Conservation (phyloP, 2,888 invertebrate species). For the Phyllotreta cruciferae region DNA sequence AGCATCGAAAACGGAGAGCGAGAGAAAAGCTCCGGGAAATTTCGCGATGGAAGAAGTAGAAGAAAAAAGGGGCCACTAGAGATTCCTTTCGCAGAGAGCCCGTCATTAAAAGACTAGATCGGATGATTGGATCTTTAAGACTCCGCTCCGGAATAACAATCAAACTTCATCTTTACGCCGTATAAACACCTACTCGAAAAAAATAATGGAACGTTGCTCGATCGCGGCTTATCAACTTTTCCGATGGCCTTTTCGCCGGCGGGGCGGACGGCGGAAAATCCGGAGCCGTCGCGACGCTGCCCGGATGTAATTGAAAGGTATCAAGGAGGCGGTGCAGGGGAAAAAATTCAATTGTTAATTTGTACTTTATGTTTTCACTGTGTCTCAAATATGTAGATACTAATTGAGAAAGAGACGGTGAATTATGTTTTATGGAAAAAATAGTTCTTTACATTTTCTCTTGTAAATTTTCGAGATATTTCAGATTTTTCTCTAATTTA, state of each 20-base stretch:
- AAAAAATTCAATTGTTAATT: too few species aligned
- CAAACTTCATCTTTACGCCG: slow-evolving; percentile 49
- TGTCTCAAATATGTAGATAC: too few species aligned
- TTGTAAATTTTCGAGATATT: too few species aligned
- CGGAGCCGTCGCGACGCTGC: slow-evolving; percentile 13
- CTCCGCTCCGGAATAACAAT: slow-evolving; percentile 52
- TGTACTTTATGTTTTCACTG: too few species aligned
- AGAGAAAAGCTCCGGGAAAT: slow-evolving; percentile 40
- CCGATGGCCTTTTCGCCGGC: slow-evolving; percentile 16
- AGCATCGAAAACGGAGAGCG: slow-evolving; percentile 47
- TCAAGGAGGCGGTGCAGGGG: too few species aligned
- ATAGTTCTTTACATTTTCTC: too few species aligned
- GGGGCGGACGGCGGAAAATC: slow-evolving; percentile 19
- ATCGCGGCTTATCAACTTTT: slow-evolving; percentile 34
- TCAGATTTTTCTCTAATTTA: too few species aligned
- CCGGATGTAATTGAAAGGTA: slow-evolving; percentile 3
- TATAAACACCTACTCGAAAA: slow-evolving; percentile 48
- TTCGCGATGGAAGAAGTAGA: slow-evolving; percentile 20
- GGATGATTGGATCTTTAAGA: slow-evolving; percentile 54
- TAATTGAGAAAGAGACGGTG: too few species aligned
- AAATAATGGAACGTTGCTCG: slow-evolving; percentile 45
- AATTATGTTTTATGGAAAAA: too few species aligned
- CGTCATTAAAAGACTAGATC: slow-evolving; percentile 54
- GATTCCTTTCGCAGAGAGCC: slow-evolving; percentile 50
- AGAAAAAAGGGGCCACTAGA: slow-evolving; percentile 52